Base-by-base conservation (phyloP, 2,888 invertebrate species). In the Trypoxylon attenuatum region DNA sequence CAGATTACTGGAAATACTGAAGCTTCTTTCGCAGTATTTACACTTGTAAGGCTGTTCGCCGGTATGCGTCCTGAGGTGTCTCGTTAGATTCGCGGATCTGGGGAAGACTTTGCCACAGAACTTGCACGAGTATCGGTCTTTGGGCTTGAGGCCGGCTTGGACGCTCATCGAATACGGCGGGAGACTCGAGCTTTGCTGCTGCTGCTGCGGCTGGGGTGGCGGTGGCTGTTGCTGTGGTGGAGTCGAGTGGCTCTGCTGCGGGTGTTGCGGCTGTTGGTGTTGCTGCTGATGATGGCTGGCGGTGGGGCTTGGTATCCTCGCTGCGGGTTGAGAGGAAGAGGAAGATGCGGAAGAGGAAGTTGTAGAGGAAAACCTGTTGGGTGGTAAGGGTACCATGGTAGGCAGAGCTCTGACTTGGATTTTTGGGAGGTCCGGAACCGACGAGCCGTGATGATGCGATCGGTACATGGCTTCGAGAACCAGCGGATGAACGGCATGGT, bases 41-140 rank as follows among this genome's bases (percentile, higher is more conserved):
- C 99, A 99, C 87, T 97, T 96, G 89, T 97, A 97, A 13, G 97
- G 97, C 86, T 97, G 97, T 85, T 99, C 99, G 54, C 99, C 99
- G 2, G 99, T 99, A 88, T 99, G 99, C 23, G 99, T 99, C 76
- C 99, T 91, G 81, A 99, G 90, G 87, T 99, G 99, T 71, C 99
- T 91, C 50, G 99, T 99, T 61, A 99, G 89, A 87, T 99, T 99
- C 6, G 99, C 99, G 55, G 97, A 97, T 51, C 99, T 92, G 0
- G 99, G 99, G 87, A 99, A 99, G 16, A 98, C 94, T 88, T 98
- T 96, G 50, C 97, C 97, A 87, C 99, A 99, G 88, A 96, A 99
- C 83, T 97, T 97, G 89, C 99, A 99, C 43, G 97, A 95, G 88
- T 99, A 99, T 52, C 97, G 90, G 96, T 91, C 87, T 57, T 77